phyloP scores from a whole-genome alignment of 2,113 vertebrate genomes.

The Mixornis gularis region DNA sequence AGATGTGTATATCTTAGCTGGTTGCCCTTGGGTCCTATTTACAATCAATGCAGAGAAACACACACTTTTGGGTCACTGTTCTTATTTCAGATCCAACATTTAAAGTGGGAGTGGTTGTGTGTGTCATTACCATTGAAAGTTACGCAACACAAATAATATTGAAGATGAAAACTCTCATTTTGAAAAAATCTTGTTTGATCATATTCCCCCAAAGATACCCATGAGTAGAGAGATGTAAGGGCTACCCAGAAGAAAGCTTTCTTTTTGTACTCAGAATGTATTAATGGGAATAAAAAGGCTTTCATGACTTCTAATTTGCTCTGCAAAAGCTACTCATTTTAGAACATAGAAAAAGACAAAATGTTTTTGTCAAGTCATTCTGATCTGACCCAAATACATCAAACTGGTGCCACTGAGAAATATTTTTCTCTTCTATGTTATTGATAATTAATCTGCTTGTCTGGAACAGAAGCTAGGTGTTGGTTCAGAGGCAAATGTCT shows the following conservation, averaged over 20 bases:
- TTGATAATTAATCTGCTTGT: not conserved
- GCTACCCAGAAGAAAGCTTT: not conserved
- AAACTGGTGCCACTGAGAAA: not conserved
- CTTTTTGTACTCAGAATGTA: not conserved
- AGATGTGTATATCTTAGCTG: not conserved
- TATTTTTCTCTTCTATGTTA: not conserved
- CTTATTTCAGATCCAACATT: not conserved
- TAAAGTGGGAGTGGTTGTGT: not conserved
- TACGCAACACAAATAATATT: not conserved
- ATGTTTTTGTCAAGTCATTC: not conserved
- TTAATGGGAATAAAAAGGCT: not conserved
- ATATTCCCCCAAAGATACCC: not conserved
- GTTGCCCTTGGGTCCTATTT: not conserved
- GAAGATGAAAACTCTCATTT: not conserved
- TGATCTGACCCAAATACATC: not conserved
- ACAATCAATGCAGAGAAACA: not conserved
- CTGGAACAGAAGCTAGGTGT: not conserved
- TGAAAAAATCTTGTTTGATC: not conserved
- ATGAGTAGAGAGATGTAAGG: not conserved
- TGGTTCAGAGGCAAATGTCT: not conserved
- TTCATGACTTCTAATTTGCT: not conserved
- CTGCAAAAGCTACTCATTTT: not conserved
- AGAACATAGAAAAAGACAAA: not conserved
- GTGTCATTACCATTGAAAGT: not conserved
- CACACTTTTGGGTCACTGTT: not conserved